phyloP scores from a whole-genome alignment of 2,888 invertebrate genomes.

The Yponomeuta sedellus region DNA sequence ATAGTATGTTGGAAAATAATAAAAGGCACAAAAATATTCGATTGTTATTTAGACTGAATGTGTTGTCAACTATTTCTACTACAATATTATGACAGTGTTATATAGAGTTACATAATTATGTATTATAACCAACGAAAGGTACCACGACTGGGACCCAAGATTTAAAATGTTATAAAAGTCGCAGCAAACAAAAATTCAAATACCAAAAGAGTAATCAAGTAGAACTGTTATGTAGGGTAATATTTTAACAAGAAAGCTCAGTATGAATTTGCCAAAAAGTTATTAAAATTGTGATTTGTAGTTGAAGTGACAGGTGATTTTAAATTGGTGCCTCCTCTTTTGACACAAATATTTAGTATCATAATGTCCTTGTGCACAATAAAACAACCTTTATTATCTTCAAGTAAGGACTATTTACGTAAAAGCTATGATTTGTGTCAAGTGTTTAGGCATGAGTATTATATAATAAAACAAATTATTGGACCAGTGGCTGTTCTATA shows the following conservation, averaged over 20 bases:
- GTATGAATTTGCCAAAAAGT: slow-evolving; percentile 65
- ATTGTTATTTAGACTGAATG: slow-evolving; percentile 11
- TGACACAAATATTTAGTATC: slow-evolving; percentile 27
- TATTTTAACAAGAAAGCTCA: slow-evolving; percentile 41
- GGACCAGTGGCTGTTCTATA: slow-evolving; percentile 69
- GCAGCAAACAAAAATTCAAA: slow-evolving; percentile 2
- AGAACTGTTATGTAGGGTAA: slow-evolving; percentile 18
- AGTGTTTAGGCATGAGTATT: neutral
- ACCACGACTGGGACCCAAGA: slow-evolving; percentile 11
- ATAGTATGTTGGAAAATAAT: slow-evolving; percentile 10
- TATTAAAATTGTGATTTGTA: slow-evolving; percentile 57
- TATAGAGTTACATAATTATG: neutral
- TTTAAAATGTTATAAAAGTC: neutral
- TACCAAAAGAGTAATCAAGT: neutral
- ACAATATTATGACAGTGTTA: neutral
- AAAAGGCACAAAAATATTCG: slow-evolving; percentile 15
- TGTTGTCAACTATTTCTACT: neutral
- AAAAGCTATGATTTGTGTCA: neutral
- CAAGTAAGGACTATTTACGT: neutral
- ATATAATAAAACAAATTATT: slow-evolving; percentile 37
- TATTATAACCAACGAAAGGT: slow-evolving; percentile 2
- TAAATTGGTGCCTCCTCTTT: neutral
- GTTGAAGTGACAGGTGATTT: slow-evolving; percentile 38
- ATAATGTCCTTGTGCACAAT: neutral
- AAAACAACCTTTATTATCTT: neutral